Evolutionary conservation across 2,113 vertebrate genomes (phyloP).

Genomic region (pig (Sus scrofa)): DNA sequence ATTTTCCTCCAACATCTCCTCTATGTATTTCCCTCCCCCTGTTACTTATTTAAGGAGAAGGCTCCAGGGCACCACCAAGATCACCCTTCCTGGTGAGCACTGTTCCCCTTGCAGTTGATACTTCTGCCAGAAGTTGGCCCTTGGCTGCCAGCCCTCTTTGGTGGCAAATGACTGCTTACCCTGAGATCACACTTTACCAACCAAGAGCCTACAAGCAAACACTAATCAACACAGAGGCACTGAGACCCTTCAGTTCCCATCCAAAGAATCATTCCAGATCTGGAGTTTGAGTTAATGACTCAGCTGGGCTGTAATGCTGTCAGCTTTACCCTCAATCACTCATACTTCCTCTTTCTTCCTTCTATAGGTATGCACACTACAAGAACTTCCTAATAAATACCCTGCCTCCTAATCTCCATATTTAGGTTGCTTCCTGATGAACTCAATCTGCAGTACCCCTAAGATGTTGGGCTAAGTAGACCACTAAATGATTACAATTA

Average conservation of each 20-base stretch:
- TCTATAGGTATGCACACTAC: background rate
- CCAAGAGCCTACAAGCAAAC: background rate
- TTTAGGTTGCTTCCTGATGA: background rate
- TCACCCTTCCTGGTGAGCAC: background rate
- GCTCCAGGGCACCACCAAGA: background rate
- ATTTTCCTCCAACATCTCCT: background rate
- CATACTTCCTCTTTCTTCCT: background rate
- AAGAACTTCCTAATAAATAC: background rate
- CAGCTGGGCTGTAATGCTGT: background rate
- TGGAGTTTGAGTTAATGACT: background rate
- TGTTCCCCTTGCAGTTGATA: background rate
- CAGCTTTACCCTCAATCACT: background rate
- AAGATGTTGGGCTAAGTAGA: background rate
- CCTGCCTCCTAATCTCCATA: background rate
- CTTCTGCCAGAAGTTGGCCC: background rate
- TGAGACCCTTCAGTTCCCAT: background rate
- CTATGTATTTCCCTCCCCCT: background rate
- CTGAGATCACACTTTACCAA: background rate
- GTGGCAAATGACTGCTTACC: background rate
- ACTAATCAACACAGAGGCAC: background rate
- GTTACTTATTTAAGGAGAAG: background rate
- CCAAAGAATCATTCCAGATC: background rate
- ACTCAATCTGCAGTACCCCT: background rate
- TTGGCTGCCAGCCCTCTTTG: background rate
- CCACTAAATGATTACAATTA: background rate